Evolutionary conservation across 2,888 invertebrate genomes (phyloP).

Genomic region (Drosophila tripunctata): DNA sequence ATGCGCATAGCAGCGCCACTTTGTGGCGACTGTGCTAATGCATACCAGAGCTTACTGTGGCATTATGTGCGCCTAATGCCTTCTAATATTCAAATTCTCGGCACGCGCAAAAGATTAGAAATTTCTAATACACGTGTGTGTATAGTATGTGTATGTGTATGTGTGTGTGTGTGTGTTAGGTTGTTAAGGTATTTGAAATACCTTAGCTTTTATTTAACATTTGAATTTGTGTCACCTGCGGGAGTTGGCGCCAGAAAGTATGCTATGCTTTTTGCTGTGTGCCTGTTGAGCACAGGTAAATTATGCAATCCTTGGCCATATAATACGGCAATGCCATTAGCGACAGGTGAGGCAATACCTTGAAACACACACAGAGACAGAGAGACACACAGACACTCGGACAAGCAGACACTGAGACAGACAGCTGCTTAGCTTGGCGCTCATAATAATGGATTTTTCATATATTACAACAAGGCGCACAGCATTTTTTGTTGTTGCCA

Average conservation of each 20-base stretch:
- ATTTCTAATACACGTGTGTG: constrained; percentile 64
- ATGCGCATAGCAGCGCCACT: constrained; percentile 65
- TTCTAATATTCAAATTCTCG: constrained; percentile 84
- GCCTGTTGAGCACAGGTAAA: constrained; percentile 83
- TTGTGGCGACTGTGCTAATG: constrained; percentile 76
- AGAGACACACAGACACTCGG: not conserved
- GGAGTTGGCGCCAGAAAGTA: constrained; percentile 41
- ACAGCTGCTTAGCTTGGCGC: constrained; percentile 71
- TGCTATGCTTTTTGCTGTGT: constrained; percentile 69
- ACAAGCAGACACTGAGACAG: not conserved
- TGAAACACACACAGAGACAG: not conserved
- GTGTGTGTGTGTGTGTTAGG: constrained; percentile 18
- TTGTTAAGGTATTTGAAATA: constrained; percentile 53
- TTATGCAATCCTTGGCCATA: constrained; percentile 83
- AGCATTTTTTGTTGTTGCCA: constrained; percentile 58
- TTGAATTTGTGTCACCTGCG: constrained; percentile 56
- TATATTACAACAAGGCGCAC: constrained; percentile 77
- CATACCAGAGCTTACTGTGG: constrained; percentile 49
- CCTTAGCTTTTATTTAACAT: constrained; percentile 36
- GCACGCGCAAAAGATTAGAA: constrained; percentile 78
- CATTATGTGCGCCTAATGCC: constrained; percentile 73
- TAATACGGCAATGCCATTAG: constrained; percentile 58
- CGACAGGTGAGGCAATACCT: constrained; percentile 58
- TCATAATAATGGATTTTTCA: constrained; percentile 78
- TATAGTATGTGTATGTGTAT: not conserved